Evolutionary conservation across 2,113 vertebrate genomes (phyloP).

Genomic region (Bufo bufo): DNA sequence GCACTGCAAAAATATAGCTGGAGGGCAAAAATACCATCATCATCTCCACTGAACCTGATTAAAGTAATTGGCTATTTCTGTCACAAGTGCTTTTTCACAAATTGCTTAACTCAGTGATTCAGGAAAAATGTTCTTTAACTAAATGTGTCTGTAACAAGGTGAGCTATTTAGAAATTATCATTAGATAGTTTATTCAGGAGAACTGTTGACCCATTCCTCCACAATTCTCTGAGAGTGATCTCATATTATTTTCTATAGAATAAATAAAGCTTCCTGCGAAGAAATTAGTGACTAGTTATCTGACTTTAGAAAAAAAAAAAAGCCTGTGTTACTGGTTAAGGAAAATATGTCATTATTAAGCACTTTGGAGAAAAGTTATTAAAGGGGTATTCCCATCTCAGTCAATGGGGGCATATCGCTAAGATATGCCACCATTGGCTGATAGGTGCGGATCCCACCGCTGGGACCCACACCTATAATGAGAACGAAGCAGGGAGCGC

Average conservation of each 20-base stretch:
- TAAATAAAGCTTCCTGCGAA: not conserved
- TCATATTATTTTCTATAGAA: not conserved
- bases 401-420: too few relatives aligned
- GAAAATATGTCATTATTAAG: not conserved
- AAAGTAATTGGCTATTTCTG: constrained; percentile 77
- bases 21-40: constrained; percentile 69
- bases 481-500: too few relatives aligned
- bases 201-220: constrained; percentile 32
- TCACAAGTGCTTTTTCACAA: constrained; percentile 69
- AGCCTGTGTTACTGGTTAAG: not conserved
- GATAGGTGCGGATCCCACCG: too few relatives aligned
- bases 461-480: too few relatives aligned
- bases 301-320: not conserved
- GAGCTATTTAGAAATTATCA: constrained; percentile 40
- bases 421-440: too few relatives aligned
- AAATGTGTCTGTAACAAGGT: constrained; percentile 12
- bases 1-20: constrained; percentile 64
- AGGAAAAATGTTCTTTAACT: constrained; percentile 60
- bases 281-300: not conserved
- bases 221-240: constrained; percentile 39
- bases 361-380: too few relatives aligned
- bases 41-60: constrained; percentile 74
- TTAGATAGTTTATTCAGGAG: constrained; percentile 44
- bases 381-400: too few relatives aligned
- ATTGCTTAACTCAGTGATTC: constrained; percentile 67